Base-by-base conservation (phyloP, 2,888 invertebrate genomes). In the Diaprepes abbreviatus region DNA sequence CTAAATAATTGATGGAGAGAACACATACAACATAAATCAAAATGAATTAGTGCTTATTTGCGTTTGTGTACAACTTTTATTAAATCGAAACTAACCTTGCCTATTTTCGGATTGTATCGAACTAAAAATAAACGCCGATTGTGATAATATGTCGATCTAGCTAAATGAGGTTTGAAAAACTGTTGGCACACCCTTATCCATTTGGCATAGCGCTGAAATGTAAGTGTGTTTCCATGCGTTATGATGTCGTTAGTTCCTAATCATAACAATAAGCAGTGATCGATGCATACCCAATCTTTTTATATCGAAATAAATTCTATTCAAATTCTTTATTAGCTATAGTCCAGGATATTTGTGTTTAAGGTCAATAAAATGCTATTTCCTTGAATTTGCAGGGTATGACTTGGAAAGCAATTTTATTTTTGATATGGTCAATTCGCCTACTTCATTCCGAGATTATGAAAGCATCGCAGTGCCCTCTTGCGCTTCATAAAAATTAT, bases 51-150 rank as follows among this genome's bases (percentile, higher is more conserved):
- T 24, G 24, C 24, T 24, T 24, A 33, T 28, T 28, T 6, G 3
- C 12, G 35, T n/a, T 35, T 1, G 1, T 35, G 2, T 2, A 10
- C 9, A 4, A 35, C 21, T 24, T 21, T 28, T 50, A 50, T 50
- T 50, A 50, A 50, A 31, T 9, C 7, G 28, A 50, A 50, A 14
- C 28, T 14, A 16, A 28, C 48, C 48, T 43, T 6, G 28, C 16
- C 31, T 59, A 59, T 59, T 59, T 59, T 59, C 10, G 17, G 43
- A 36, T 17, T 31, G n/a, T 59, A 45, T 43, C 12, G 17, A 31
- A n/a, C 28, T 59, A 43, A 59, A 59, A 59, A 59, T 59, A 59
- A 16, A 45, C 14, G 9, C 45, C 43, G 28, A 59, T 45, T 59
- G 28, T 59, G 31, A 59, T 21, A 33, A 5, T n/a, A 59, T 50